Percentiles rank a stretch among this genome's conserved stretches.
phyloP scores from a whole-genome alignment of 2,113 vertebrate species.

The Centropus unirufus region DNA sequence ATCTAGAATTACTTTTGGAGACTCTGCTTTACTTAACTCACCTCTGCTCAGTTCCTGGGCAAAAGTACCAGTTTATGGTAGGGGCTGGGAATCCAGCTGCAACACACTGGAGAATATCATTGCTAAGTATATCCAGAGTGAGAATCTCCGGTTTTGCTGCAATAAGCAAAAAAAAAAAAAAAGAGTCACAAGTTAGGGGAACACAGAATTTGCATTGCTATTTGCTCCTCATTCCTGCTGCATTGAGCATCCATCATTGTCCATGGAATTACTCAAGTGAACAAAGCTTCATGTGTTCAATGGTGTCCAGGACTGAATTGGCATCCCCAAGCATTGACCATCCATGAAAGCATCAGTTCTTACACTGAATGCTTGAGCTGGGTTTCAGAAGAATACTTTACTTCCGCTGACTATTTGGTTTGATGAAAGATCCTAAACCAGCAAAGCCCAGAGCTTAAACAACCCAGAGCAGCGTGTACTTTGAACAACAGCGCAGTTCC shows the following conservation, averaged over 20 bases:
- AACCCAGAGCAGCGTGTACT: neutral
- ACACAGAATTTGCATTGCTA: neutral
- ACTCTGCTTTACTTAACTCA: constrained; percentile 63
- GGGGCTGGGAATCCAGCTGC: constrained; percentile 92
- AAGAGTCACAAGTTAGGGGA: neutral
- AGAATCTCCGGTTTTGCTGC: constrained; percentile 93
- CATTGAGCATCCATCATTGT: too few species aligned
- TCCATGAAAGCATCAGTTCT: neutral
- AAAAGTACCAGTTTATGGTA: constrained; percentile 93
- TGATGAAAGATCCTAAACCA: neutral
- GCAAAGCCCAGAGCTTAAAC: neutral
- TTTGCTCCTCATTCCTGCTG: neutral
- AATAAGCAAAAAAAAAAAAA: neutral
- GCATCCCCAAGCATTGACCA: neutral
- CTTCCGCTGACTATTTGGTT: neutral
- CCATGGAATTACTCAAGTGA: neutral
- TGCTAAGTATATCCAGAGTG: constrained; percentile 83
- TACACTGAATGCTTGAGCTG: neutral
- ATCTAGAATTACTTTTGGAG: neutral
- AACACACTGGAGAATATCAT: constrained; percentile 89
- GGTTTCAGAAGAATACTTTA: neutral
- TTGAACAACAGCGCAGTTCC: neutral
- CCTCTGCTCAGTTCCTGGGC: constrained; percentile 87
- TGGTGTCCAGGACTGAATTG: neutral
- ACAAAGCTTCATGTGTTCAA: neutral